A percentile compares a stretch with the other conserved stretches of the same genome.
These are phyloP conservation scores for Thymelicus sylvestris DNA, from an alignment of 2,888 invertebrate species.

Conservation along the genomic window DNA sequence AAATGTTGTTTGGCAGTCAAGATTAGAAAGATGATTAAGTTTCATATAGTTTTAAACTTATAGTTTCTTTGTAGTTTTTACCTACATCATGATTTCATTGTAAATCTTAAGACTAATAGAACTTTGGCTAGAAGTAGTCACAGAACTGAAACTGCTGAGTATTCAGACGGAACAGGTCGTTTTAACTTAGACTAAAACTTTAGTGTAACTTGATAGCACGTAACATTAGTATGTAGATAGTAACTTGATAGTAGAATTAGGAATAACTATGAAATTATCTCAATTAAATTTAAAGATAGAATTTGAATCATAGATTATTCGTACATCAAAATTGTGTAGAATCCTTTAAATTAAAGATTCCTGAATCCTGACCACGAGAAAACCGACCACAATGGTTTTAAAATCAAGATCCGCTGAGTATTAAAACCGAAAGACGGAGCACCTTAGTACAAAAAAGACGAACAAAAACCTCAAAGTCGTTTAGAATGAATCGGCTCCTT, in stretches of 20 bases:
- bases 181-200: background rate
- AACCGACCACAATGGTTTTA: constrained; percentile 32
- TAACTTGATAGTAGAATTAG: background rate
- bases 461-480: constrained; percentile 41
- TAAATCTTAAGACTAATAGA: no score
- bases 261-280: background rate
- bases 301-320: background rate
- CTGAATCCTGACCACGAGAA: constrained; percentile 26
- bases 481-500: constrained; percentile 48
- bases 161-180: background rate
- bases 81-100: no score
- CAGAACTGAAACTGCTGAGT: no score
- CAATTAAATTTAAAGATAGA: background rate
- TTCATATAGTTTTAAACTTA: no score
- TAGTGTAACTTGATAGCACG: background rate
- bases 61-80: no score
- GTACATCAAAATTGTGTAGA: background rate
- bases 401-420: constrained; percentile 37
- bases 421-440: constrained; percentile 37
- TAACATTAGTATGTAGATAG: no score
- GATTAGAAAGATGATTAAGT: no score
- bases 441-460: constrained; percentile 39
- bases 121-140: no score
- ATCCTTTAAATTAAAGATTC: constrained; percentile 19
- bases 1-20: no score